A percentile compares a stretch with the other conserved stretches of the same genome.
phyloP scores from a whole-genome alignment of 2,797 vertebrate species.

The Sus cebifrons region DNA sequence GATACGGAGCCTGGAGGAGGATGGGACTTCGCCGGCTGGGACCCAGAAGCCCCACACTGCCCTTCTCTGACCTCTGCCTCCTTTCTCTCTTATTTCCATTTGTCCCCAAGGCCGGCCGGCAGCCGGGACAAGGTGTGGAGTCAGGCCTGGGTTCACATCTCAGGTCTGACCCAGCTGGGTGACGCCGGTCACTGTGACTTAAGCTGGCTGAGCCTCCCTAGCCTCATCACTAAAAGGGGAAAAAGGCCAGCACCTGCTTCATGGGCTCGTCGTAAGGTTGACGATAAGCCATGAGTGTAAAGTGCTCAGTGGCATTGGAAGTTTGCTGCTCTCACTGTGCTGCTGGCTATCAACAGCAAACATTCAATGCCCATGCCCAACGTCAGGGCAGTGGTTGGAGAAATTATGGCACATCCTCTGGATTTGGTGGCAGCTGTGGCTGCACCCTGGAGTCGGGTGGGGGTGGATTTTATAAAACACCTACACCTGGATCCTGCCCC shows the following conservation, averaged over 20 bases:
- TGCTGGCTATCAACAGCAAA: background rate
- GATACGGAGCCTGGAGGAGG: background rate
- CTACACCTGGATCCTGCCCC: too few relatives aligned
- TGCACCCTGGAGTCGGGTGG: background rate
- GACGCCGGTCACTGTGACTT: background rate
- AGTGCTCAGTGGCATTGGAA: background rate
- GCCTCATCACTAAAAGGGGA: background rate
- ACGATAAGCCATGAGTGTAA: rapidly evolving
- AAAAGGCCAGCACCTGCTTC: background rate
- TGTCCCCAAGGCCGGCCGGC: background rate
- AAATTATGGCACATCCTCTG: background rate
- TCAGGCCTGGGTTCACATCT: background rate
- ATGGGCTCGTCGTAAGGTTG: rapidly evolving
- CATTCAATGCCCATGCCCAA: background rate
- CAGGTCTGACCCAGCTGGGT: background rate
- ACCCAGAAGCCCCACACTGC: background rate
- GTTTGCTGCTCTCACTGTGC: too few relatives aligned
- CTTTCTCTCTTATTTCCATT: background rate
- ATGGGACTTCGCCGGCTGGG: background rate
- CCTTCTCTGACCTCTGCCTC: background rate
- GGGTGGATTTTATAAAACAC: background rate
- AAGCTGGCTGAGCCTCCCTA: background rate
- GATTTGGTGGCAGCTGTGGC: background rate
- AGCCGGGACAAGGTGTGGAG: background rate
- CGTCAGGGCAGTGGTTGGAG: background rate